Evolutionary conservation across 2,797 vertebrate species (phyloP), one percentile per base, ranked within the genome.

Genomic region (Sandelia bainsii): DNA sequence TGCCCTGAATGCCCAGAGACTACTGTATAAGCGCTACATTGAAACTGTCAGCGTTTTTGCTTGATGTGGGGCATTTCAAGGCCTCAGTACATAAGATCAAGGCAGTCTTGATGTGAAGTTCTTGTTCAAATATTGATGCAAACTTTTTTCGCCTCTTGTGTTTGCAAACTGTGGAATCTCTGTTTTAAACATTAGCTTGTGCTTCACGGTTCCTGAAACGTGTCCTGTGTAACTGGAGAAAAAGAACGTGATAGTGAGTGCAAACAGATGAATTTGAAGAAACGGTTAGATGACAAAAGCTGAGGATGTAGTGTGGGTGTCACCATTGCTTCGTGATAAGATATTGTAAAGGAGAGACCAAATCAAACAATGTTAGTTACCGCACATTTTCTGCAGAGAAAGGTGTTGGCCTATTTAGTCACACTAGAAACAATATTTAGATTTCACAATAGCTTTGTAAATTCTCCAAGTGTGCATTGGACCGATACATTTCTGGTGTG

Each of bases 381-480:
- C 72, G 46, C 81, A 84, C 81, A 68, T 86, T 83, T 79, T 82
- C 72, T 40, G 65, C 57, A 42, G 65, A 74, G 62, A 76, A 79
- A 91, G 91, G 90, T 90, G 89, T 91, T 87, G 89, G 84, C 80
- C 87, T 87, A 75, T 89, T 91, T 89, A 86, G 89, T 92, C 90
- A 91, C 66, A 48, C 89, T 82, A 80, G 84, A 87, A 85, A 91
- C 87, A 94, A 93, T 91, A 93, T 93, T 94, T 92, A 88, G 83
- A 91, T 93, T 89, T 89, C 80, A 71, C 83, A 82, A 69, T 79
- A 50, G 87, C 81, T 86, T 87, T 80, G 85, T 87, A 79, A 91
- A 91, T 32, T 51, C 79, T 78, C 29, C 3, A 42, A 83, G 61
- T 81, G 79, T 77, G 71, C 34, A 11, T 73, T 63, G 60, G 68